phyloP scores from a whole-genome alignment of 1,140 invertebrate genomes.

The Camponotus pennsylvanicus region DNA sequence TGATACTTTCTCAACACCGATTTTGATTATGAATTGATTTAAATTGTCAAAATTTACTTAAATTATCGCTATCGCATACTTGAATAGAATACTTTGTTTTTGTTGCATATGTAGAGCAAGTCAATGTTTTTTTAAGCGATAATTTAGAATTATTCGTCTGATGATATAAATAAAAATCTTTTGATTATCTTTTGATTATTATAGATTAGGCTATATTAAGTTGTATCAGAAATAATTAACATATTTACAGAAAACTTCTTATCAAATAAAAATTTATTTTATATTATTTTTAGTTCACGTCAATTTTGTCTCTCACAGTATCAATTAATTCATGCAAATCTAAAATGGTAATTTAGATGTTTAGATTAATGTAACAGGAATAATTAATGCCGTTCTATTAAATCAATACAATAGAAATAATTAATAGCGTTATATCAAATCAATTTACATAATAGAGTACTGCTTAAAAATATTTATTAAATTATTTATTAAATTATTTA shows the following conservation, averaged over 20 bases:
- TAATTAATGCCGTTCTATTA: neutral
- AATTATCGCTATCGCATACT: neutral
- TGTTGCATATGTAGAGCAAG: too few relatives aligned
- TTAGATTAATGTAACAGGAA: neutral
- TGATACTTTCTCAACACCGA: neutral
- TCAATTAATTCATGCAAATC: constrained; percentile 18
- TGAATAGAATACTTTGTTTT: neutral
- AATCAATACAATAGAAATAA: constrained; percentile 13
- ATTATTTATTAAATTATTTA: too few relatives aligned
- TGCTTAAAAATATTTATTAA: neutral
- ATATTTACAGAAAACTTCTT: too few relatives aligned
- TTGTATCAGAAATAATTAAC: too few relatives aligned
- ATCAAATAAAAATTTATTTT: neutral
- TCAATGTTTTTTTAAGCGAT: too few relatives aligned
- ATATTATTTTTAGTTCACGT: neutral
- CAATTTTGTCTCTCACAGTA: neutral
- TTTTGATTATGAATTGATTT: neutral
- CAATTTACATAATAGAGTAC: neutral
- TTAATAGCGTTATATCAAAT: neutral
- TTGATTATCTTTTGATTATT: too few relatives aligned
- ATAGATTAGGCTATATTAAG: too few relatives aligned
- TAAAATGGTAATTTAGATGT: neutral
- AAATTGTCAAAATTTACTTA: neutral
- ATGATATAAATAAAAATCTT: too few relatives aligned
- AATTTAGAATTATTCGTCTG: too few relatives aligned